Conservation (phyloP, 2,797 vertebrate species). For the Spheniscus humboldti region DNA sequence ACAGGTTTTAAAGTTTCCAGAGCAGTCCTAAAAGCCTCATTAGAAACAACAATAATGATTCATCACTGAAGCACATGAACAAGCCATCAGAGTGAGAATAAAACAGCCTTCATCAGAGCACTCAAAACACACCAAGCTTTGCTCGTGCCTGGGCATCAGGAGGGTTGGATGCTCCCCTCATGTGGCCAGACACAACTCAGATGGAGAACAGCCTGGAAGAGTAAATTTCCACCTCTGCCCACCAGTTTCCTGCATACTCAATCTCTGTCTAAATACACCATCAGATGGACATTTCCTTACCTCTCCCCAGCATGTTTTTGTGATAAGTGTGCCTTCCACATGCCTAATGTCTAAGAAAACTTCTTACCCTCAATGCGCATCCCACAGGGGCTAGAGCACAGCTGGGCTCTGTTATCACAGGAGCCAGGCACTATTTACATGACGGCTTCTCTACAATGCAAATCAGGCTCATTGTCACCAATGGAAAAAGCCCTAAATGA, state of each 20-base stretch:
- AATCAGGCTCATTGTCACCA: background rate
- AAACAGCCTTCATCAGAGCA: background rate
- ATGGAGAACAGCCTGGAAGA: background rate
- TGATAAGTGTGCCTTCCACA: background rate
- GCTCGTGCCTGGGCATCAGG: constrained; percentile 10
- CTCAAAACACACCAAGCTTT: constrained; percentile 22
- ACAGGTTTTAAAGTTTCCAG: background rate
- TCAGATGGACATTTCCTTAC: background rate
- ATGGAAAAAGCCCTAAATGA: background rate
- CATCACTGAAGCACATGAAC: background rate
- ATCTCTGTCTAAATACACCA: background rate
- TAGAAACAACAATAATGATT: constrained; percentile 19
- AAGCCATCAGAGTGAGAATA: background rate
- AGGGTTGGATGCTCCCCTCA: background rate
- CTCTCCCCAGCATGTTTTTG: background rate
- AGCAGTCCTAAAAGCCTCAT: background rate
- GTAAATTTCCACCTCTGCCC: background rate
- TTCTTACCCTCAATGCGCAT: background rate
- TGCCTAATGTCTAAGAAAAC: background rate
- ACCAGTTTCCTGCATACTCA: background rate
- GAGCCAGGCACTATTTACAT: background rate
- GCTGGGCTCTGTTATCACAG: background rate
- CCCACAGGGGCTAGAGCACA: background rate
- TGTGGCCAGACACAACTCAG: background rate
- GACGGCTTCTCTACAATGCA: background rate